Evolutionary conservation across 1,140 invertebrate genomes (phyloP).

Genomic region (Tetramorium alpestre): DNA sequence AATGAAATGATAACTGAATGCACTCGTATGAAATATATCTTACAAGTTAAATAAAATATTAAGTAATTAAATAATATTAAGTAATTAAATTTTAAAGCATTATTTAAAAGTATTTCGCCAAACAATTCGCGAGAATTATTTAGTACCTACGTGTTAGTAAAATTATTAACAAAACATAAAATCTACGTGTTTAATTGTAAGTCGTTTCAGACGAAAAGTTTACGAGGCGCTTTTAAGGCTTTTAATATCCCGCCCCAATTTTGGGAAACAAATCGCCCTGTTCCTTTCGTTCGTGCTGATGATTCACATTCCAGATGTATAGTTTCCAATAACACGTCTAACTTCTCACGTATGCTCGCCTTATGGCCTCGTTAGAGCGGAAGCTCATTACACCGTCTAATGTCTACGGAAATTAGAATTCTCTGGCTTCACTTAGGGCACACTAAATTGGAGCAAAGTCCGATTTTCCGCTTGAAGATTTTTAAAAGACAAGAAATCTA

Average conservation of each 20-base stretch:
- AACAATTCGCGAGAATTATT: neutral
- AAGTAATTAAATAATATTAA: neutral
- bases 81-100: neutral
- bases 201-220: neutral
- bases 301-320: conserved; percentile 70
- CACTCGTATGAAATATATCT: neutral
- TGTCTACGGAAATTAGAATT: conserved; percentile 73
- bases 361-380: conserved; percentile 71
- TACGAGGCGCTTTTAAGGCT: neutral
- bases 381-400: conserved; percentile 71
- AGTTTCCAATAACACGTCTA: conserved; percentile 70
- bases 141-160: neutral
- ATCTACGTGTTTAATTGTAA: too few species aligned
- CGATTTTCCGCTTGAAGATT: conserved; percentile 53
- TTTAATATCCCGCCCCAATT: conserved; percentile 36
- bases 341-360: conserved; percentile 65
- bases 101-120: neutral
- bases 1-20: conserved; percentile 15
- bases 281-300: conserved; percentile 19
- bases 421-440: conserved; percentile 45
- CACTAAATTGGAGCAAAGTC: conserved; percentile 66
- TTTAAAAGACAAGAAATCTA: neutral
- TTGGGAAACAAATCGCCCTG: conserved; percentile 48
- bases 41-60: neutral
- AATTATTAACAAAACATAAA: conserved; percentile 15